phyloP scores from a whole-genome alignment of 2,113 vertebrate species.

The Ovis canadensis region DNA sequence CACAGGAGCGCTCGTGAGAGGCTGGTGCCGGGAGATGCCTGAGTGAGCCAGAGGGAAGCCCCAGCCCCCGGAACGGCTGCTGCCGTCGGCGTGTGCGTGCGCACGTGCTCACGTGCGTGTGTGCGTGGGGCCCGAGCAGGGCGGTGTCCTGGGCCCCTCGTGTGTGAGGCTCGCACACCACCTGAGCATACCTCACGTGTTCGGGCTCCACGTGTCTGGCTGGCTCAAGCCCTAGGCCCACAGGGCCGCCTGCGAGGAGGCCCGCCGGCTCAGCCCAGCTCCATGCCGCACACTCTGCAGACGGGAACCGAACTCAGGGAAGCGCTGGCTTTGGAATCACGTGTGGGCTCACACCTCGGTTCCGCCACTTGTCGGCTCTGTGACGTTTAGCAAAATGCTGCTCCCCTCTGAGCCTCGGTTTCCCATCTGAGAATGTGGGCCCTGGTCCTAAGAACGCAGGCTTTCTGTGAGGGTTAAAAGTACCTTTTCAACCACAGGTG shows the following conservation, averaged over 20 bases:
- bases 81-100: fast-evolving
- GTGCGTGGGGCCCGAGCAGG: fast-evolving
- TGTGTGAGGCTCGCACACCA: neutral
- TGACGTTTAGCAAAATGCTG: neutral
- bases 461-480: neutral
- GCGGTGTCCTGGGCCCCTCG: neutral
- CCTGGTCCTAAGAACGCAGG: neutral
- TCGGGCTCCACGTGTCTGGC: neutral
- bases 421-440: neutral
- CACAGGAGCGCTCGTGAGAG: constrained; percentile 52
- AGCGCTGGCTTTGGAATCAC: neutral
- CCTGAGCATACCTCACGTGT: fast-evolving
- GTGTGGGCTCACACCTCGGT: neutral
- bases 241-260: neutral
- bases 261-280: neutral
- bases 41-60: too few relatives aligned
- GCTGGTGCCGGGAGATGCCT: neutral
- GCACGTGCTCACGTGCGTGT: fast-evolving
- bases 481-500: neutral
- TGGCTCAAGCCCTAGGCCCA: neutral
- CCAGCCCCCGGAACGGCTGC: neutral
- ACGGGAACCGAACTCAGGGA: neutral
- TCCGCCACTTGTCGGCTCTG: neutral
- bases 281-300: neutral
- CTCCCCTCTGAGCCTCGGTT: neutral